Evolutionary conservation across 1,140 invertebrate genomes (phyloP).

Genomic region (Drepana arcuata): DNA sequence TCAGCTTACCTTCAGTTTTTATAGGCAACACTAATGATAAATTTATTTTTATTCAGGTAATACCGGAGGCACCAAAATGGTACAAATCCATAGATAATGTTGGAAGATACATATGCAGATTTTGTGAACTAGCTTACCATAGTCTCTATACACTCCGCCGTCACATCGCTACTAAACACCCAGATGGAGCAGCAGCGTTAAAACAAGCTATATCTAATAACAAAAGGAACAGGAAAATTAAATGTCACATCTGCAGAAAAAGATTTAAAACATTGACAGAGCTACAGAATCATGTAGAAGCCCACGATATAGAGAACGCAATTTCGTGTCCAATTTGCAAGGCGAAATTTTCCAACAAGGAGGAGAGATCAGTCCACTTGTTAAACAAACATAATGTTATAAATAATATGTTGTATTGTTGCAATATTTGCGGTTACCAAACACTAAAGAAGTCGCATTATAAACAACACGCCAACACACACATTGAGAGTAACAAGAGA

Average conservation of each 20-base stretch:
- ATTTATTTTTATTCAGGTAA: too few species aligned
- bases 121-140: slow-evolving; percentile 27
- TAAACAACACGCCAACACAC: slow-evolving; percentile 28
- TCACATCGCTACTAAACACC: slow-evolving; percentile 28
- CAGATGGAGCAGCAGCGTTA: slow-evolving; percentile 10
- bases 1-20: too few species aligned
- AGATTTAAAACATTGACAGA: slow-evolving; percentile 10
- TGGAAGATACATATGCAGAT: slow-evolving; percentile 28
- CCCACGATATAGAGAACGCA: slow-evolving; percentile 9
- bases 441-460: slow-evolving; percentile 30
- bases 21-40: too few species aligned
- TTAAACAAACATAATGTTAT: too few species aligned
- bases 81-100: slow-evolving; percentile 18
- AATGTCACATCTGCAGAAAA: slow-evolving; percentile 31
- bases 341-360: too few species aligned
- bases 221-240: slow-evolving; percentile 17
- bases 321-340: too few species aligned
- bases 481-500: slow-evolving; percentile 11
- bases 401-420: slow-evolving; percentile 12
- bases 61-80: too few species aligned
- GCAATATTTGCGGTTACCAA: slow-evolving; percentile 28
- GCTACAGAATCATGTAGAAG: slow-evolving; percentile 21
- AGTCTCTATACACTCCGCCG: slow-evolving; percentile 24
- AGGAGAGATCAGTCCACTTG: too few species aligned
- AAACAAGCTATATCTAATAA: slow-evolving; percentile 12